Conservation (phyloP, 1,140 invertebrate species). For the Bombus breviceps region DNA sequence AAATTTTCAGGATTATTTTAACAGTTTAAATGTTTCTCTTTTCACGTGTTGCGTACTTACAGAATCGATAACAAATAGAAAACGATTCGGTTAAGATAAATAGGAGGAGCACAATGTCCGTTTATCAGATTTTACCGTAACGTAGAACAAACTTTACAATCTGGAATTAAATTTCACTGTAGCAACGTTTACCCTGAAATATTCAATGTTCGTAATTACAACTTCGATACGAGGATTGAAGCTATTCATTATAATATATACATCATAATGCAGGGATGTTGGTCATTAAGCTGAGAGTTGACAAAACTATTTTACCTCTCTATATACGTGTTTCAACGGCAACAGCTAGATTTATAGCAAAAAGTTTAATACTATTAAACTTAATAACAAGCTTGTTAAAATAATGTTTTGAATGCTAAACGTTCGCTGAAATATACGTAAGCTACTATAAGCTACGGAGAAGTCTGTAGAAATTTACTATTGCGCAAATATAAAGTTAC, state of each 20-base stretch:
- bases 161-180: not conserved
- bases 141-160: not conserved
- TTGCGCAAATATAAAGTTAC: not conserved
- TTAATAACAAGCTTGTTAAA: slow-evolving; percentile 12
- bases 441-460: not conserved
- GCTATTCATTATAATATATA: slow-evolving; percentile 12
- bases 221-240: slow-evolving; percentile 5
- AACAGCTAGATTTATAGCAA: not conserved
- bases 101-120: too few species aligned
- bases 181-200: not conserved
- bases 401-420: not conserved
- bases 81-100: too few species aligned
- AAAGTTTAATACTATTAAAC: slow-evolving; percentile 24
- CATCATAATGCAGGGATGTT: slow-evolving; percentile 23
- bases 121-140: too few species aligned
- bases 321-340: not conserved
- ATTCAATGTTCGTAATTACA: slow-evolving; percentile 16
- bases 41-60: too few species aligned
- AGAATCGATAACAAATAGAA: too few species aligned
- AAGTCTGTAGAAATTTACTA: not conserved
- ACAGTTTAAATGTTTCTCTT: too few species aligned
- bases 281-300: slow-evolving; percentile 28
- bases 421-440: not conserved
- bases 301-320: slow-evolving; percentile 23
- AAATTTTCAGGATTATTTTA: too few species aligned